Evolutionary conservation across 1,140 invertebrate species (phyloP).

Genomic region (Pinna nobilis): DNA sequence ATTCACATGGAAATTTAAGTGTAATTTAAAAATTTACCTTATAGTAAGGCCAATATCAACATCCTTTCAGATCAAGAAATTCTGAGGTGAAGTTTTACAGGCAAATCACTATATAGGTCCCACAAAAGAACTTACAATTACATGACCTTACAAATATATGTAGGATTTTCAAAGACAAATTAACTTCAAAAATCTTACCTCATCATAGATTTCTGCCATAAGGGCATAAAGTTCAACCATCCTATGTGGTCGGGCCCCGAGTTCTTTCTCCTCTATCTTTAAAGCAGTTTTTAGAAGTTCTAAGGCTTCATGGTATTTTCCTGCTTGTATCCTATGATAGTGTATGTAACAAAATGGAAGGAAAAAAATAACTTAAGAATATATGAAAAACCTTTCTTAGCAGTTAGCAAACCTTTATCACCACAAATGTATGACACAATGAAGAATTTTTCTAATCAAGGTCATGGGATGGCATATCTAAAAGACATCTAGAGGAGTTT

Average conservation of each 20-base stretch:
- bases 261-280: conserved; percentile 73
- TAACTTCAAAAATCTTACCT: conserved; percentile 47
- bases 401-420: too few species aligned
- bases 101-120: too few species aligned
- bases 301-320: conserved; percentile 70
- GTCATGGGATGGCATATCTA: too few species aligned
- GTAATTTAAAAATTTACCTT: too few species aligned
- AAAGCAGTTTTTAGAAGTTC: conserved; percentile 70
- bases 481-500: too few species aligned
- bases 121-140: background rate
- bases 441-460: too few species aligned
- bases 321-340: conserved; percentile 66
- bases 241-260: conserved; percentile 69
- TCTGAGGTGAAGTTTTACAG: too few species aligned
- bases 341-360: background rate
- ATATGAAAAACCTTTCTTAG: too few species aligned
- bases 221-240: conserved; percentile 73
- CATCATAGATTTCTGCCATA: conserved; percentile 74
- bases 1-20: too few species aligned
- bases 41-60: too few species aligned
- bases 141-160: background rate
- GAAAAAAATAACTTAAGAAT: background rate
- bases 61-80: too few species aligned
- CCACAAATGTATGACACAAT: too few species aligned
- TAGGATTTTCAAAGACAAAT: background rate